These are phyloP conservation scores for Microctenopoma stevenorrisi DNA, from an alignment of 2,797 vertebrate species.

Conservation along the genomic window DNA sequence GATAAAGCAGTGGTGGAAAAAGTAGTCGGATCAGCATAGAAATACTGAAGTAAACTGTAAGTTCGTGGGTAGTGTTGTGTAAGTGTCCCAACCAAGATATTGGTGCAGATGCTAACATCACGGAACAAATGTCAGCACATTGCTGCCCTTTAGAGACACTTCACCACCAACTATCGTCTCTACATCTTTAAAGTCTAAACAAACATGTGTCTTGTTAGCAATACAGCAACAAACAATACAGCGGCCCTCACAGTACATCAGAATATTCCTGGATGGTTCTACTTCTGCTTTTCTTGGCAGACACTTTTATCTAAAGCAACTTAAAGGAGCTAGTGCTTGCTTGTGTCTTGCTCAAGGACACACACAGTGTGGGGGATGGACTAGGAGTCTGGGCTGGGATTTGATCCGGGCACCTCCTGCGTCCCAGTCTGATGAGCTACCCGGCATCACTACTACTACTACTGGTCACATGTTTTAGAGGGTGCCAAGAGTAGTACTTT, in stretches of 20 bases:
- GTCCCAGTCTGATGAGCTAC: no score
- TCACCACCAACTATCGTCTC: not conserved
- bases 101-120: not conserved
- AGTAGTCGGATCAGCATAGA: not conserved
- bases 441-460: no score
- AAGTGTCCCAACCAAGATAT: not conserved
- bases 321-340: no score
- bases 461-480: not conserved
- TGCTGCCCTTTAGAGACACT: constrained; percentile 3
- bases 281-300: no score
- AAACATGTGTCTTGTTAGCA: not conserved
- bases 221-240: not conserved
- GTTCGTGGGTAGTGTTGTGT: no score
- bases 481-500: not conserved
- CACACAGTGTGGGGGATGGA: no score
- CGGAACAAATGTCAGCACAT: not conserved
- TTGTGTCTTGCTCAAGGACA: no score
- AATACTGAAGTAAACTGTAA: not conserved
- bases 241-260: not conserved
- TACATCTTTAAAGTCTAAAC: not conserved
- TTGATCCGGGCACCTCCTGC: no score
- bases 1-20: constrained; percentile 1
- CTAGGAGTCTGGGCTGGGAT: no score
- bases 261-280: not conserved
- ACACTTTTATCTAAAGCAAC: no score